Evolutionary conservation across 2,888 invertebrate species (phyloP), one percentile per base, ranked within the genome.

Genomic region (Mimumesa dahlbomi): DNA sequence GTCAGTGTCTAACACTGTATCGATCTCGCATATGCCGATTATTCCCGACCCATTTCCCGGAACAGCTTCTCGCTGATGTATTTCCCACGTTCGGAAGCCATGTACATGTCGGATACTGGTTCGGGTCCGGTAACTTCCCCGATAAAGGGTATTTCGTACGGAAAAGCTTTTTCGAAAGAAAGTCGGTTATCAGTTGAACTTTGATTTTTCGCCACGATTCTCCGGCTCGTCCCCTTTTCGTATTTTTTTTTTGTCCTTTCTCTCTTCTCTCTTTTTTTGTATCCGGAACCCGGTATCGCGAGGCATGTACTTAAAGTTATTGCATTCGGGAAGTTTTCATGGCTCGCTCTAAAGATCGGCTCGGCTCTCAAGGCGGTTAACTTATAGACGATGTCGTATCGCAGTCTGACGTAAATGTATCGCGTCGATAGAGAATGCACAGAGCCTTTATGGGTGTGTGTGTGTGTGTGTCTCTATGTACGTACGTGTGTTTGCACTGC

Each of bases 1-100:
- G n/a, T 45, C 64, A 29, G 45, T 42, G 40, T n/a, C n/a, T n/a
- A n/a, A n/a, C n/a, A n/a, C n/a, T n/a, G 46, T 65, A 73, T 67
- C 74, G 67, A 72, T 74, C 64, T 42, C 61, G 56, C 50, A 40
- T 57, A 56, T 59, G 57, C 18, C 74, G 73, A 75, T 75, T 75
- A 75, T 73, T 72, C 74, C 36, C 73, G 73, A 72, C 68, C 74
- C 74, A 73, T 72, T 75, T 75, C 67, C 74, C 73, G 57, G 65
- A 59, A 65, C 59, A 63, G 11, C 42, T 46, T 56, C 59, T 38
- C 68, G 48, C 61, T 71, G 59, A 75, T 69, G 73, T 65, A 58
- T 66, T 73, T 73, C 69, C 69, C 74, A 69, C 68, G 68, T 69
- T 73, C 65, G 48, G 46, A 38, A 58, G 22, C 64, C 50, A 54